Evolutionary conservation across 2,888 invertebrate species (phyloP).

Genomic region (Tenthredo scrophulariae): DNA sequence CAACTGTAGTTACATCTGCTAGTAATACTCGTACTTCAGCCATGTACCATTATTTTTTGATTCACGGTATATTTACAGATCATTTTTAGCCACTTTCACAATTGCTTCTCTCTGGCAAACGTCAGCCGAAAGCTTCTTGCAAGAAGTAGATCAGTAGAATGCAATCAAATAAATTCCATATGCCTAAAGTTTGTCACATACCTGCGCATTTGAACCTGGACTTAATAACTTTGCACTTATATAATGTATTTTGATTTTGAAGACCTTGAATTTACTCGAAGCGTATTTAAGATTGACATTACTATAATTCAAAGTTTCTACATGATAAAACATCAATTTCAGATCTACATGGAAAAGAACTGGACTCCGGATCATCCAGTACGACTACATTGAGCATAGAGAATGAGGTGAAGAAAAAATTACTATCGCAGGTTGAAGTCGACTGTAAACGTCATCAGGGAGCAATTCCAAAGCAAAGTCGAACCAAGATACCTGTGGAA

Average conservation of each 20-base stretch:
- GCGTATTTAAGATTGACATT: not conserved
- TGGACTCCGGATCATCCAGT: constrained; percentile 80
- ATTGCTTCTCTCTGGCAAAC: constrained; percentile 1
- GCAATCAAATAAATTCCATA: not conserved
- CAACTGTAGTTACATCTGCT: not conserved
- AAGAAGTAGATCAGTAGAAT: constrained; percentile 25
- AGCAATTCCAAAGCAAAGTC: constrained; percentile 86
- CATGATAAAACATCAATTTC: constrained; percentile 54
- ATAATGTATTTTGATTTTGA: not conserved
- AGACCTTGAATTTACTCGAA: not conserved
- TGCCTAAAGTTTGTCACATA: not conserved
- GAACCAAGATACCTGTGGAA: constrained; percentile 77
- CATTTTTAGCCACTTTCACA: not conserved
- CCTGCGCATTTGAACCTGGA: not conserved
- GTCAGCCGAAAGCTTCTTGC: not conserved
- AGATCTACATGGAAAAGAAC: constrained; percentile 78
- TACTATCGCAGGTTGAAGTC: constrained; percentile 79
- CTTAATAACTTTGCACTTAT: not conserved
- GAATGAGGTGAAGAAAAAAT: constrained; percentile 78
- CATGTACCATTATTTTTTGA: not conserved
- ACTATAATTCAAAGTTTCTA: not conserved
- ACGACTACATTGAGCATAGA: constrained; percentile 78
- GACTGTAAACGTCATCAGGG: constrained; percentile 84
- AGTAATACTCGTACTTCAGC: not conserved
- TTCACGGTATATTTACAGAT: not conserved